Evolutionary conservation across 2,888 invertebrate species (phyloP), one percentile per base, ranked within the genome.

Genomic region (Xanthia icteritia): DNA sequence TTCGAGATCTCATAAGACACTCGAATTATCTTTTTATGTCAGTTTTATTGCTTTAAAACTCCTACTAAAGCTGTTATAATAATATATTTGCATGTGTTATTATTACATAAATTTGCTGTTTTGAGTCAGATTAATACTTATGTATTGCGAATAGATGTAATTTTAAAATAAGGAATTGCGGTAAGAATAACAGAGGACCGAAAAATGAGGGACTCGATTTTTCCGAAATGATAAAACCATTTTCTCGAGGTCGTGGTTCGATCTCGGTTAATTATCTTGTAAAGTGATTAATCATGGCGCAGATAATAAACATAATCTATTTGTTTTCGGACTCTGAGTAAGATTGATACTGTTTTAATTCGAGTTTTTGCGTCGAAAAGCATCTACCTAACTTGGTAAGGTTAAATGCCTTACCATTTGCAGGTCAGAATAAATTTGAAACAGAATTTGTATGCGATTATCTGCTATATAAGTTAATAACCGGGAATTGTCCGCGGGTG

Each of bases 11-110:
- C 15, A 51, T 61, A 71, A 84, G 39, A 64, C 20, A n/a, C 17
- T 64, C 31, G 11, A 61, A 17, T 48, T 76, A 61, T 73, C 20
- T 67, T 71, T 80, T 79, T 65, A 76, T 66, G 63, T 65, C 63
- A 66, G 56, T 72, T 80, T 71, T 78, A 77, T 76, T 64, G n/a
- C 81, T 42, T 9, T 58, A 51, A 61, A 67, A 15, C 66, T 72
- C 68, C 73, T 74, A 76, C 77, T 69, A 74, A 64, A 69, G 85
- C 45, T 9, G 11, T 64, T 76, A 76, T 79, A 61, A 73, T 65
- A 36, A 63, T 71, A 63, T 60, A 79, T 82, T 85, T 79, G 71
- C 75, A 79, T 79, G 45, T 39, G 58, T 69, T 73, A 60, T n/a
- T 64, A 60, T 82, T 78, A 77, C 75, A 61, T 77, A 82, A 82